Evolutionary conservation across 1,140 invertebrate genomes (phyloP).

Genomic region (Cryptotermes secundus): DNA sequence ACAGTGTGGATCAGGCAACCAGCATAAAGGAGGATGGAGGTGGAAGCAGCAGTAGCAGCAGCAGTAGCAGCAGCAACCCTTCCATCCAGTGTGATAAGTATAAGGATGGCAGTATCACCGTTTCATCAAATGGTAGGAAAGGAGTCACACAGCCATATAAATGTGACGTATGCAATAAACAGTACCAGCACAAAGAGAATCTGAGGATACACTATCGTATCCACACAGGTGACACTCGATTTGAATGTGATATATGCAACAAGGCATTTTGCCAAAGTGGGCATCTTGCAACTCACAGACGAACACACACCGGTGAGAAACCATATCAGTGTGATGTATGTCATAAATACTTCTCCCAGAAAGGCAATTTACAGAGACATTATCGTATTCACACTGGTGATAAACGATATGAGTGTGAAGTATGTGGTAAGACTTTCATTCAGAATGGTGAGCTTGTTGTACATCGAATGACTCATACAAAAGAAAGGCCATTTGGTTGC

Average conservation of each 20-base stretch:
- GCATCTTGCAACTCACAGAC: slow-evolving; percentile 36
- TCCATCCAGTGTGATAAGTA: neutral
- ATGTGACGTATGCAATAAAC: slow-evolving; percentile 44
- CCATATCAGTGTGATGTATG: slow-evolving; percentile 52
- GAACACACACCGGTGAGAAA: slow-evolving; percentile 47
- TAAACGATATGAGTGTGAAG: slow-evolving; percentile 48
- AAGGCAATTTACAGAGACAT: slow-evolving; percentile 45
- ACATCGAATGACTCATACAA: slow-evolving; percentile 38
- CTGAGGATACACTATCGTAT: slow-evolving; percentile 46
- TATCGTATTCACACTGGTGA: slow-evolving; percentile 45
- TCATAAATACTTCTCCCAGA: slow-evolving; percentile 55
- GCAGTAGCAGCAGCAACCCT: neutral
- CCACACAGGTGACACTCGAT: slow-evolving; percentile 45
- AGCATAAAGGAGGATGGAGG: neutral
- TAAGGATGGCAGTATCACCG: neutral
- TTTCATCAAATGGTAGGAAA: neutral
- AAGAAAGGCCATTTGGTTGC: slow-evolving; percentile 48
- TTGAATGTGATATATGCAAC: slow-evolving; percentile 41
- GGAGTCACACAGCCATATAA: slow-evolving; percentile 43
- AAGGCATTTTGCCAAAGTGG: slow-evolving; percentile 36
- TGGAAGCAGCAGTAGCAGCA: no score
- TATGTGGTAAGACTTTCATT: slow-evolving; percentile 52
- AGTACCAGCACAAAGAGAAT: slow-evolving; percentile 48
- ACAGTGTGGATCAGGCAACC: neutral
- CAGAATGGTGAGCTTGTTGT: slow-evolving; percentile 38